Evolutionary conservation across 2,888 invertebrate species (phyloP).

Genomic region (Heliconius charithonia): DNA sequence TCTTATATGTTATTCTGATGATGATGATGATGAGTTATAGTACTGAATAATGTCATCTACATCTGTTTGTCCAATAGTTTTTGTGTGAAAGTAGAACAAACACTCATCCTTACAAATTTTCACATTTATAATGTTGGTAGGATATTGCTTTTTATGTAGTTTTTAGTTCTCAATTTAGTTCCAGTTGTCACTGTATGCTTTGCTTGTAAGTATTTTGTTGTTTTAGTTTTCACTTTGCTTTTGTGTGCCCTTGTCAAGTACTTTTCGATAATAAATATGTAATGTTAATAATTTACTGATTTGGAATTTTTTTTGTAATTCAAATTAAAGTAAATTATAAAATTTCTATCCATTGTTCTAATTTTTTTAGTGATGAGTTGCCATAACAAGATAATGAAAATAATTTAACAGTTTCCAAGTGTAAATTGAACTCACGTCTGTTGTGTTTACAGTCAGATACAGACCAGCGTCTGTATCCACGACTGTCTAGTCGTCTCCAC

Average conservation of each 20-base stretch:
- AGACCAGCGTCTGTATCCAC: too few species aligned
- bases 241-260: conserved; percentile 28
- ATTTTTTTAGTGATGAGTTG: too few species aligned
- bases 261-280: not conserved
- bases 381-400: not conserved
- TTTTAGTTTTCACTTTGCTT: conserved; percentile 42
- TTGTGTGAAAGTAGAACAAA: too few species aligned
- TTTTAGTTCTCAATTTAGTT: conserved; percentile 28
- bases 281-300: not conserved
- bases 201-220: conserved; percentile 65
- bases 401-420: not conserved
- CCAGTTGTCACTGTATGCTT: conserved; percentile 51
- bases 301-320: not conserved
- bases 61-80: too few species aligned
- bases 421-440: not conserved
- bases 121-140: not conserved
- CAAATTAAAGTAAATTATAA: too few species aligned
- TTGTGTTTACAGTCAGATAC: not conserved
- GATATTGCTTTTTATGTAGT: conserved; percentile 2
- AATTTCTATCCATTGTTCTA: too few species aligned
- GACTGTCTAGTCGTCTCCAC: too few species aligned
- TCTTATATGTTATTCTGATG: too few species aligned
- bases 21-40: too few species aligned
- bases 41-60: too few species aligned
- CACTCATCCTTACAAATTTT: too few species aligned